Evolutionary conservation across 1,140 invertebrate genomes (phyloP), one percentile per base, ranked within the genome.

Genomic region (Hirudo medicinalis): DNA sequence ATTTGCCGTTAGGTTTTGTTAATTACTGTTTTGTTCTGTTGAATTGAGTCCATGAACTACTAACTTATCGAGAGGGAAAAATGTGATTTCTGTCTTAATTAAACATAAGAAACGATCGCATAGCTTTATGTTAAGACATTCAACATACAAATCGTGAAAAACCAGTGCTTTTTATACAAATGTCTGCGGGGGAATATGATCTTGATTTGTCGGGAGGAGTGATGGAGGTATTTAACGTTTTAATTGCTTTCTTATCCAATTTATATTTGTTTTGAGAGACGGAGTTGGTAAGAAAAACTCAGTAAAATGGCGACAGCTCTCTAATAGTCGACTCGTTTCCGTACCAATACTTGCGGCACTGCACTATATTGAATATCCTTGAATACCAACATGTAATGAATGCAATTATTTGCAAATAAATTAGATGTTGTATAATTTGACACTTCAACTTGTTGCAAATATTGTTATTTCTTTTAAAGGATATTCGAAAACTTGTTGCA

Each of bases 401-500:
- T 49, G 11, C 9, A 49, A 49, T 36, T 49, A 49, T 11, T 2
- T 17, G 43, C 9, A 17, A 49, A 49, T 49, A 49, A 49, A 8
- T 49, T 5, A 15, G 43, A 15, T 49, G 11, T 5, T 49, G 43
- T 49, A 15, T 5, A 17, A 8, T 49, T 49, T 49, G 15, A 13
- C 43, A 63, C 0, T 63, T 2, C 57, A 63, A 25, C 9, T 2
- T 63, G 9, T 63, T 25, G 29, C 29, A 25, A 25, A 11, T 63
- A 22, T 4, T 22, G 19, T 11, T 25, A 25, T 19, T 70, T 70
- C 27, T 74, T 68, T 73, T 79, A 70, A 80, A 94, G 91, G 86
- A 92, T 87, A 92, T 94, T 73, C 88, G 91, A 78, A 88, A 88
- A 11, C 82, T 94, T 36, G 90, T 92, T 73, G 90, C 91, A 74